phyloP scores from a whole-genome alignment of 2,888 invertebrate genomes.

The Pseudoips prasinana region DNA sequence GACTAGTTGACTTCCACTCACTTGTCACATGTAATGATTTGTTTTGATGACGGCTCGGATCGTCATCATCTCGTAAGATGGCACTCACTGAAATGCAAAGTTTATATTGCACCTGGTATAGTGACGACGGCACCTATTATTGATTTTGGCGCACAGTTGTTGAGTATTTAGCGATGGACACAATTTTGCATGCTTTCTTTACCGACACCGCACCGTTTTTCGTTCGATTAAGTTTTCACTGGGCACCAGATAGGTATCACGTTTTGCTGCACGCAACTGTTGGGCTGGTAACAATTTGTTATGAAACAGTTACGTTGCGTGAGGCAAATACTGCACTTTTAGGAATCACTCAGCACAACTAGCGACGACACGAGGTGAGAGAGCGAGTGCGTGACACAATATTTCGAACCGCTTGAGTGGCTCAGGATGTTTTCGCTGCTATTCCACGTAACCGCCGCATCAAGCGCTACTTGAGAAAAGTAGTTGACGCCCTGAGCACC shows the following conservation, averaged over 20 bases:
- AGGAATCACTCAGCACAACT: constrained; percentile 78
- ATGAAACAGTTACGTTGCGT: constrained; percentile 43
- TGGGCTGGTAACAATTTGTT: constrained; percentile 1
- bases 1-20: constrained; percentile 81
- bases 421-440: constrained; percentile 9
- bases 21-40: constrained; percentile 88
- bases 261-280: constrained; percentile 53
- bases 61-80: constrained; percentile 67
- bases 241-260: constrained; percentile 75
- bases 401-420: constrained; percentile 27
- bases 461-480: no score
- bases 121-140: constrained; percentile 80
- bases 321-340: constrained; percentile 66
- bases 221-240: constrained; percentile 73
- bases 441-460: constrained; percentile 16
- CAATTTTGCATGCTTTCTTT: constrained; percentile 82
- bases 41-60: constrained; percentile 56
- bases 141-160: constrained; percentile 82
- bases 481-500: constrained; percentile 8
- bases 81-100: constrained; percentile 83
- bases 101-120: constrained; percentile 79
- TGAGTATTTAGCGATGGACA: constrained; percentile 82
- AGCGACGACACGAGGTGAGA: constrained; percentile 81
- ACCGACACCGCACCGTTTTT: constrained; percentile 79
- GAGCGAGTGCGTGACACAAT: constrained; percentile 73